phyloP scores from a whole-genome alignment of 2,888 invertebrate species.

The Cancer borealis region DNA sequence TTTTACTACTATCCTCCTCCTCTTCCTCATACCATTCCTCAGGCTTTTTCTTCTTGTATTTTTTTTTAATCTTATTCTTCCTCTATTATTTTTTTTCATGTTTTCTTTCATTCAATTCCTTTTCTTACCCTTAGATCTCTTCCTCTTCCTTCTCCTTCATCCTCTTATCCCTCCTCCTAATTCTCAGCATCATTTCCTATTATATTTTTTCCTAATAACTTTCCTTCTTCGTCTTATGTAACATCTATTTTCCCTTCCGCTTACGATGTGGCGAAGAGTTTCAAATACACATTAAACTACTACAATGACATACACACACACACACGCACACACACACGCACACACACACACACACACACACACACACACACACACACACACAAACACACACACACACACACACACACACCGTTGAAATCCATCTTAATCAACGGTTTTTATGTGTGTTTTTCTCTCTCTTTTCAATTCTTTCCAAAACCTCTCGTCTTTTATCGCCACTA shows the following conservation, averaged over 20 bases:
- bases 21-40: not conserved
- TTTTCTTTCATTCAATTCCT: not conserved
- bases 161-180: not conserved
- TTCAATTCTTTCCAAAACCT: not conserved
- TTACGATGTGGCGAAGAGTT: not conserved
- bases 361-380: conserved; percentile 13
- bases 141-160: not conserved
- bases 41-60: not conserved
- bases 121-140: not conserved
- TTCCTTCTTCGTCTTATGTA: not conserved
- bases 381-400: conserved; percentile 17
- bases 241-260: not conserved
- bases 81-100: not conserved
- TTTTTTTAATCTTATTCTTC: not conserved
- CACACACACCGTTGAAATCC: not conserved
- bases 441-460: not conserved
- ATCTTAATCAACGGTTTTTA: not conserved
- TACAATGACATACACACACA: conserved; percentile 18
- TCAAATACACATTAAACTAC: not conserved
- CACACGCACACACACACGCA: conserved; percentile 32
- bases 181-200: conserved; percentile 6
- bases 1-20: not conserved
- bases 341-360: not conserved
- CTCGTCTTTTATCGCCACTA: not conserved
- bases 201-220: not conserved